These are phyloP conservation scores for Notodonta ziczac DNA, from an alignment of 2,888 invertebrate species.

Conservation along the genomic window DNA sequence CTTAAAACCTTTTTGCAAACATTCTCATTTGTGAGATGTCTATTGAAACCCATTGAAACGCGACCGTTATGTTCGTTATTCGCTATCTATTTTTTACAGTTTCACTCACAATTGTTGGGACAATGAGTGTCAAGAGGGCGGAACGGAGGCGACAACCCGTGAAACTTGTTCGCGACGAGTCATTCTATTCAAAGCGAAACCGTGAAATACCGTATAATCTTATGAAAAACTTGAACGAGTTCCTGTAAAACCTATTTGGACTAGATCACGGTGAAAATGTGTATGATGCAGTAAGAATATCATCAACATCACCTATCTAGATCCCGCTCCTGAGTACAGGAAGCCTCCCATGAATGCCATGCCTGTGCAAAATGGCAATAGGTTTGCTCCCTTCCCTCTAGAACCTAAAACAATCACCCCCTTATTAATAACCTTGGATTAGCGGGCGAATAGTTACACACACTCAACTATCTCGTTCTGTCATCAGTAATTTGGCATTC, in stretches of 20 bases:
- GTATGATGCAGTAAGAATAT: too few relatives aligned
- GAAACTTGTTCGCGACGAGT: conserved; percentile 47
- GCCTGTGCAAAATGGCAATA: too few relatives aligned
- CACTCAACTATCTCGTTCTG: too few relatives aligned
- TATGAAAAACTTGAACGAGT: neutral
- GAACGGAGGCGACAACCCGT: conserved; percentile 53
- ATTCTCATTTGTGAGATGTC: conserved; percentile 5
- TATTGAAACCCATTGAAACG: conserved; percentile 20
- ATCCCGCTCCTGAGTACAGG: too few relatives aligned
- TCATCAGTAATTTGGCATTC: too few relatives aligned
- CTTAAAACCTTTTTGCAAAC: conserved; percentile 14
- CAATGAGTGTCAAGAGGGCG: conserved; percentile 48
- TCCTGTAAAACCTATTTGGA: neutral
- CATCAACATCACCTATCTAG: too few relatives aligned
- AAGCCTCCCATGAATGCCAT: too few relatives aligned
- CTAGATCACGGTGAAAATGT: neutral
- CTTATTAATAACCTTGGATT: too few relatives aligned
- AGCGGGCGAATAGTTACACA: too few relatives aligned
- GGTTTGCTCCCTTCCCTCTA: too few relatives aligned
- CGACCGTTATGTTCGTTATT: conserved; percentile 24
- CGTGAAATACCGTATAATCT: neutral
- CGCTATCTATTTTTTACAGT: conserved; percentile 29
- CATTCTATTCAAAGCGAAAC: conserved; percentile 25
- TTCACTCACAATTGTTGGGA: conserved; percentile 36
- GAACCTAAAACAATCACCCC: too few relatives aligned